These are phyloP conservation scores for Rosalia funebris DNA, from an alignment of 2,888 invertebrate genomes.

Conservation along the genomic window DNA sequence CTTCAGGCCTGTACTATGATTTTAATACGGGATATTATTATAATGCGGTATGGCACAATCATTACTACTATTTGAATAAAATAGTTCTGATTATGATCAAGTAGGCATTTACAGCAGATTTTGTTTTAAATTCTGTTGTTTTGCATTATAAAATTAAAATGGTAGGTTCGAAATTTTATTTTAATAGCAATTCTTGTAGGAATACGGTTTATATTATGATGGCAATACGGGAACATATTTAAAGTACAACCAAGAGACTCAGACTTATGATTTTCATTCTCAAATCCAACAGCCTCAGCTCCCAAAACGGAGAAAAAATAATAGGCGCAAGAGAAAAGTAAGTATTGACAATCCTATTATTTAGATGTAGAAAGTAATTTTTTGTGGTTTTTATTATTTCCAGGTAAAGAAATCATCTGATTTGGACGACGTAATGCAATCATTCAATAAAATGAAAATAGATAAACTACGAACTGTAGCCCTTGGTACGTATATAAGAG, in stretches of 20 bases:
- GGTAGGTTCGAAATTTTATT: too few relatives aligned
- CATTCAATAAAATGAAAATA: constrained; percentile 63
- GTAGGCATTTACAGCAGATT: too few relatives aligned
- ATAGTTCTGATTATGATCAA: neutral
- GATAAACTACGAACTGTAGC: constrained; percentile 66
- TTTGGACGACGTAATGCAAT: constrained; percentile 60
- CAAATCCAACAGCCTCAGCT: constrained; percentile 66
- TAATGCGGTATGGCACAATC: constrained; percentile 83
- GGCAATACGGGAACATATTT: constrained; percentile 86
- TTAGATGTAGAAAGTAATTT: neutral
- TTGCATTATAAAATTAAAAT: too few relatives aligned
- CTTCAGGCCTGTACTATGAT: constrained; percentile 89
- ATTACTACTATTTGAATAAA: constrained; percentile 1
- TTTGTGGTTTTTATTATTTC: constrained; percentile 38
- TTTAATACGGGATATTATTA: constrained; percentile 90
- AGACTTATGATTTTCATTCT: constrained; percentile 83
- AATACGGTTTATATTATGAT: constrained; percentile 89
- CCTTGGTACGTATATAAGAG: constrained; percentile 66
- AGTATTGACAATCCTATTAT: constrained; percentile 36
- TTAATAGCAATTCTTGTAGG: too few relatives aligned
- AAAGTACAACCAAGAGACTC: constrained; percentile 79
- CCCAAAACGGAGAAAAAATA: constrained; percentile 32
- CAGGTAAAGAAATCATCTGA: constrained; percentile 62
- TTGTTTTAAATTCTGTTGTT: too few relatives aligned
- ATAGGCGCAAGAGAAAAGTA: constrained; percentile 47